A percentile compares a stretch with the other conserved stretches of the same genome.
Evolutionary conservation across 2,888 invertebrate species (phyloP).

Genomic region (Julus scandinavius): DNA sequence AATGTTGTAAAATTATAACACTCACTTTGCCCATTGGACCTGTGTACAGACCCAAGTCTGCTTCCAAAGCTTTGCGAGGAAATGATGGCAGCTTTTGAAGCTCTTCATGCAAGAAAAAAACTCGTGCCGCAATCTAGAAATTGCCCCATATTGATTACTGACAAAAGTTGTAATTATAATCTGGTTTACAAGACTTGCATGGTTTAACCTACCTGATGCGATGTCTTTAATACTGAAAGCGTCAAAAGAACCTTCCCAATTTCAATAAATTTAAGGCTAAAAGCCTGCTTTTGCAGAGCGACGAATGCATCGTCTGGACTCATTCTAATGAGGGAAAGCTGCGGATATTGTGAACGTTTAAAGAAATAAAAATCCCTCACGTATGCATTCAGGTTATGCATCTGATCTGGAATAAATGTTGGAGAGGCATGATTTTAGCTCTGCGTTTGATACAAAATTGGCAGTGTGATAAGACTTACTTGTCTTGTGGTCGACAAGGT

Average conservation of each 20-base stretch:
- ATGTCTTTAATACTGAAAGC: constrained; percentile 66
- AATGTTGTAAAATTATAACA: background rate
- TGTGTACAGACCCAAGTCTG: constrained; percentile 91
- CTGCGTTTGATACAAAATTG: background rate
- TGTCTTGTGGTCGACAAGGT: constrained; percentile 97
- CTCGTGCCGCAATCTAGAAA: constrained; percentile 88
- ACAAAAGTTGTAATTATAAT: background rate
- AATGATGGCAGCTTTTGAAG: constrained; percentile 98
- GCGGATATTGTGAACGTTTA: constrained; percentile 97
- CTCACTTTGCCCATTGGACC: constrained; percentile 85
- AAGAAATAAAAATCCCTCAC: constrained; percentile 96
- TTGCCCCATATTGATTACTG: background rate
- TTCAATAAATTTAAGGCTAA: constrained; percentile 94
- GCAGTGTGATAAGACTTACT: constrained; percentile 73
- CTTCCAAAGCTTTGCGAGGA: constrained; percentile 96
- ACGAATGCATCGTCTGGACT: constrained; percentile 90
- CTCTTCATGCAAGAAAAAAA: constrained; percentile 98
- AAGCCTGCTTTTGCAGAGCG: constrained; percentile 88
- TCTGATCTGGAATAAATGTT: constrained; percentile 78
- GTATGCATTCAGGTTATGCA: constrained; percentile 93
- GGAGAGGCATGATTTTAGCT: background rate
- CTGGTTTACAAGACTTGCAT: background rate
- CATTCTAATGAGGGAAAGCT: constrained; percentile 92
- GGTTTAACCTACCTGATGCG: constrained; percentile 63
- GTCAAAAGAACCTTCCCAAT: constrained; percentile 83